These are phyloP conservation scores for Campoletis sonorensis DNA, from an alignment of 1,140 invertebrate genomes.

Conservation along the genomic window DNA sequence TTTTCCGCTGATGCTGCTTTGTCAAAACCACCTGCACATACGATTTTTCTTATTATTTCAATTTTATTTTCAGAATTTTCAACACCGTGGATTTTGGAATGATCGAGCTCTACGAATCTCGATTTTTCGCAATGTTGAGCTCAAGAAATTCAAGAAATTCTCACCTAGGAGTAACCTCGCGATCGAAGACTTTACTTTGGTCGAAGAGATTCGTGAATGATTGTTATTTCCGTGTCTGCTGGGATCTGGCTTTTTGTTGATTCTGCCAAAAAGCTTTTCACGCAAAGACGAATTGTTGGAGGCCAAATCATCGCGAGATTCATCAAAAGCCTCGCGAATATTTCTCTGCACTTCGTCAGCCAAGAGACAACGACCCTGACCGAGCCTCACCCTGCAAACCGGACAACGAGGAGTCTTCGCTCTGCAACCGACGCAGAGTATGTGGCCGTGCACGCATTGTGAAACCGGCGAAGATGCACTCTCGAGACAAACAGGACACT, in stretches of 20 bases:
- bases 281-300: constrained; percentile 56
- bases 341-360: constrained; percentile 77
- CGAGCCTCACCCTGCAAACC: constrained; percentile 78
- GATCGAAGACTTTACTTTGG: constrained; percentile 20
- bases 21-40: constrained; percentile 54
- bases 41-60: background rate
- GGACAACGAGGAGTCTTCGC: constrained; percentile 79
- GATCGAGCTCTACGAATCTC: no score
- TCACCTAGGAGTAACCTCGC: constrained; percentile 41
- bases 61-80: background rate
- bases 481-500: constrained; percentile 81
- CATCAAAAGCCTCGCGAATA: constrained; percentile 69
- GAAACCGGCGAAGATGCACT: constrained; percentile 80
- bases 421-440: constrained; percentile 80
- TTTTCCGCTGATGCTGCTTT: constrained; percentile 71
- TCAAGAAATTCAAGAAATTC: background rate
- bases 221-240: background rate
- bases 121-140: no score
- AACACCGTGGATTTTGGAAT: no score
- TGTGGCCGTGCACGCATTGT: constrained; percentile 83
- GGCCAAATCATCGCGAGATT: constrained; percentile 38
- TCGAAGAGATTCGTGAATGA: background rate
- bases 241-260: constrained; percentile 13
- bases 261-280: constrained; percentile 68
- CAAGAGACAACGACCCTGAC: constrained; percentile 77